Evolutionary conservation across 1,140 invertebrate species (phyloP).

Genomic region (Zaprionus vittiger): DNA sequence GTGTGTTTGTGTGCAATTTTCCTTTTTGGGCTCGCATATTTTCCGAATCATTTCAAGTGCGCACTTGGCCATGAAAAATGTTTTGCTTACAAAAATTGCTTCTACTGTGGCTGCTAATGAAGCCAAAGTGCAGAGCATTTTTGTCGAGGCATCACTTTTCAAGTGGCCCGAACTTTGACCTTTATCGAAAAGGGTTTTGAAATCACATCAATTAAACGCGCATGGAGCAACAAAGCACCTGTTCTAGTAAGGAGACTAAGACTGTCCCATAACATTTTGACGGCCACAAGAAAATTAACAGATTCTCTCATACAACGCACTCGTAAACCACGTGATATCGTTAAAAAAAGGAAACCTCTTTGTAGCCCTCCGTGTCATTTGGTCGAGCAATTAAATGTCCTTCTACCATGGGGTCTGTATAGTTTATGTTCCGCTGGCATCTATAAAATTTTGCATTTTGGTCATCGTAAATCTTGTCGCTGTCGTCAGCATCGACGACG

Average conservation of each 20-base stretch:
- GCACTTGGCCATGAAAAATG: conserved; percentile 45
- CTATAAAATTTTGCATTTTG: conserved; percentile 68
- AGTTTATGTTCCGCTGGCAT: conserved; percentile 38
- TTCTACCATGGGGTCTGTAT: neutral
- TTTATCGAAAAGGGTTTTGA: conserved; percentile 40
- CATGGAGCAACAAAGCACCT: neutral
- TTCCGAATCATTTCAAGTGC: conserved; percentile 68
- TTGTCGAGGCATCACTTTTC: conserved; percentile 29
- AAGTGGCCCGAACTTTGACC: conserved; percentile 49
- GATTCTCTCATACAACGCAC: conserved; percentile 5
- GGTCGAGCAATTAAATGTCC: conserved; percentile 68
- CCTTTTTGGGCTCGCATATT: conserved; percentile 24
- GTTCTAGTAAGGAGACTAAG: neutral
- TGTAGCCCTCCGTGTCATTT: conserved; percentile 40
- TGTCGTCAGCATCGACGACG: conserved; percentile 56
- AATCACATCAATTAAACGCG: conserved; percentile 30
- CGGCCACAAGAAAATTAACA: conserved; percentile 32
- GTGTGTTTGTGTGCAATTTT: conserved; percentile 14
- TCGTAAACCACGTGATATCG: conserved; percentile 29
- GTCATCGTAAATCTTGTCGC: conserved; percentile 61
- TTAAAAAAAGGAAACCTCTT: conserved; percentile 13
- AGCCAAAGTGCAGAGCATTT: conserved; percentile 46
- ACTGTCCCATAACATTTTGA: conserved; percentile 25
- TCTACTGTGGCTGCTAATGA: conserved; percentile 58
- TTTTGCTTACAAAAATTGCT: conserved; percentile 8